A percentile compares a stretch with the other conserved stretches of the same genome.
These are phyloP conservation scores for Sminthurides aquaticus DNA, from an alignment of 2,888 invertebrate genomes.

Conservation along the genomic window DNA sequence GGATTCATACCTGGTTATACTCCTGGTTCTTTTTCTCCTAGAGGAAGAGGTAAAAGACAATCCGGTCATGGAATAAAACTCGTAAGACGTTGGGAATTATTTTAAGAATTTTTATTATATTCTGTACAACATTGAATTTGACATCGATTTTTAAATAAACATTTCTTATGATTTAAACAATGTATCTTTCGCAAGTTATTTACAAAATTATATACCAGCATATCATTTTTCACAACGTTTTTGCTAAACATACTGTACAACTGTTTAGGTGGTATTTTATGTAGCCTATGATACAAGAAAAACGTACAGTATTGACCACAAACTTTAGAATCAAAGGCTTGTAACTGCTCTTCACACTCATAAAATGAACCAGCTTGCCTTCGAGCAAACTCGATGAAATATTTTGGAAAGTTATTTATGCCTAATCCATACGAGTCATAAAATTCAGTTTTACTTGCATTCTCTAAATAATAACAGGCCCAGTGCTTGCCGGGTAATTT, in stretches of 20 bases:
- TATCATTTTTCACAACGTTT: slow-evolving; percentile 13
- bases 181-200: background rate
- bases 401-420: slow-evolving; percentile 10
- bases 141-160: slow-evolving; percentile 4
- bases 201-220: background rate
- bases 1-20: no score
- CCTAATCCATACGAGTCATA: slow-evolving; percentile 18
- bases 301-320: slow-evolving; percentile 15
- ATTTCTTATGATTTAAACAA: background rate
- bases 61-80: no score
- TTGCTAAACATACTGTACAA: slow-evolving; percentile 12
- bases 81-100: slow-evolving; percentile 2
- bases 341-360: slow-evolving; percentile 8
- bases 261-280: background rate
- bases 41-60: no score
- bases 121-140: slow-evolving; percentile 14
- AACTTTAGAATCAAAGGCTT: background rate
- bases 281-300: slow-evolving; percentile 10
- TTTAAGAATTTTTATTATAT: slow-evolving; percentile 7
- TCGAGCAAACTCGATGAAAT: slow-evolving; percentile 21
- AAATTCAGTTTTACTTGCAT: slow-evolving; percentile 11
- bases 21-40: no score
- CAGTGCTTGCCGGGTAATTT: slow-evolving; percentile 19
- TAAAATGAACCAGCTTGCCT: background rate
- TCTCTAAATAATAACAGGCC: slow-evolving; percentile 12